Percentiles rank a stretch among this genome's conserved stretches.
Evolutionary conservation across 2,113 vertebrate species (phyloP).

Genomic region (Pangasianodon hypophthalmus): DNA sequence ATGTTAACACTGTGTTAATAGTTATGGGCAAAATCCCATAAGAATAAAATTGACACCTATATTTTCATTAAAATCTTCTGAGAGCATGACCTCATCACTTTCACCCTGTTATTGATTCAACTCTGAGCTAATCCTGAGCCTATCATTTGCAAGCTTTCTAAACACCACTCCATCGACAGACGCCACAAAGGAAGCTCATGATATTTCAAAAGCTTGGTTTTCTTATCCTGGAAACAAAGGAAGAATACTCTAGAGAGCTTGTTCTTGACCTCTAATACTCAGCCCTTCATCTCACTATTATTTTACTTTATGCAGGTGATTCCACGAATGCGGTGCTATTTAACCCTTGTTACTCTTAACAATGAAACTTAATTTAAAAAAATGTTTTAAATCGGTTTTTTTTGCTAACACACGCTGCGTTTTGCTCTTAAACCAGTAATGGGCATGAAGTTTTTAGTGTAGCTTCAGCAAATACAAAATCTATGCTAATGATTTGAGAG

Average conservation of each 20-base stretch:
- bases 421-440: not conserved
- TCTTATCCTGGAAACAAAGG: not conserved
- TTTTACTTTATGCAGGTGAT: not conserved
- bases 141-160: not conserved
- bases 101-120: conserved; percentile 68
- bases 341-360: too few relatives aligned
- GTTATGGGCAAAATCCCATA: not conserved
- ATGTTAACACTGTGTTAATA: not conserved
- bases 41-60: not conserved
- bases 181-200: not conserved
- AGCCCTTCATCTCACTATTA: not conserved
- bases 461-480: not conserved
- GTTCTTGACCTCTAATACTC: not conserved
- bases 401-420: not conserved
- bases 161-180: conserved; percentile 1
- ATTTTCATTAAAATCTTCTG: not conserved
- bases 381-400: not conserved
- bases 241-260: not conserved
- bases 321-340: not conserved
- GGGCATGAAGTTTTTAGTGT: not conserved
- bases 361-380: not conserved
- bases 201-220: not conserved
- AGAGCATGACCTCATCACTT: not conserved
- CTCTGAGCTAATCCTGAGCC: conserved; percentile 60
- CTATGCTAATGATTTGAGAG: not conserved